These are phyloP conservation scores for Nomada ferruginata DNA, from an alignment of 2,888 invertebrate genomes.

Conservation along the genomic window DNA sequence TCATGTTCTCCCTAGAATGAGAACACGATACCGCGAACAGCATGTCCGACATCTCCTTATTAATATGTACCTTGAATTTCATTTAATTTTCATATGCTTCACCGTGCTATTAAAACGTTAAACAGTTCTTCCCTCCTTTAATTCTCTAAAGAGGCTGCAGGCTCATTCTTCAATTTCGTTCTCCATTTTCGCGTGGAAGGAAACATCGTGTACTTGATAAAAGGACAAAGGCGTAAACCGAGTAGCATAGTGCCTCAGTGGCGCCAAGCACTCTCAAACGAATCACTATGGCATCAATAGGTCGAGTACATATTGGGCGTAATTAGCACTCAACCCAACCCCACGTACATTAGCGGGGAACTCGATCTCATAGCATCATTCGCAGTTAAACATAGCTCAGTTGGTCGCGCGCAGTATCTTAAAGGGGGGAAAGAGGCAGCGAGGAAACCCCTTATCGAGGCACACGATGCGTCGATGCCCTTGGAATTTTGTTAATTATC, in stretches of 20 bases:
- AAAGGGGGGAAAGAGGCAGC: neutral
- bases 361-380: slow-evolving; percentile 10
- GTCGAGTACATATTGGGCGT: slow-evolving; percentile 10
- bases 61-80: neutral
- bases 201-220: neutral
- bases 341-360: slow-evolving; percentile 28
- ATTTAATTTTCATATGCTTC: neutral
- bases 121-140: neutral
- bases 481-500: slow-evolving; percentile 27
- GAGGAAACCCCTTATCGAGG: too few species aligned
- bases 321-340: slow-evolving; percentile 30
- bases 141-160: neutral
- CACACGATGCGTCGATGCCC: neutral
- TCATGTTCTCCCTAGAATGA: neutral
- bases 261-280: neutral
- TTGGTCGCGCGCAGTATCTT: slow-evolving; percentile 7
- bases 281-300: neutral
- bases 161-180: neutral
- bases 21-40: neutral
- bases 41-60: neutral
- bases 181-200: neutral
- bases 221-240: neutral
- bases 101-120: neutral
- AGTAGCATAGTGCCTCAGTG: too few species aligned
- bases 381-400: slow-evolving; percentile 6